phyloP scores from a whole-genome alignment of 2,113 vertebrate genomes.

The Oryzias curvinotus region DNA sequence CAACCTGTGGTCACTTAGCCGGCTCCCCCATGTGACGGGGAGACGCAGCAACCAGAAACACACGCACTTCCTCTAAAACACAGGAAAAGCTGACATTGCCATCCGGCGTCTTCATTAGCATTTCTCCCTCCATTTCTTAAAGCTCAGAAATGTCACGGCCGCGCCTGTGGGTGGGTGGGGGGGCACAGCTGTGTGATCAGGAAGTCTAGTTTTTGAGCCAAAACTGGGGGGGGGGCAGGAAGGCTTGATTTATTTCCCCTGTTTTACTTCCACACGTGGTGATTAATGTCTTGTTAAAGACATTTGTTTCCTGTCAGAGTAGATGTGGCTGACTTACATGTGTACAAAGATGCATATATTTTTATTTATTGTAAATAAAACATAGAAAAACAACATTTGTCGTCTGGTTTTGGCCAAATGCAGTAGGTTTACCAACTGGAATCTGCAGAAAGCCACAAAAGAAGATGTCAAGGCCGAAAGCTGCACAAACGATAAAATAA shows the following conservation, averaged over 20 bases:
- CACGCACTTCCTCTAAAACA: slow-evolving; percentile 31
- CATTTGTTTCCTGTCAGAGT: slow-evolving; percentile 24
- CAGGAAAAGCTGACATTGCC: slow-evolving; percentile 63
- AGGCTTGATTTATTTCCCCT: slow-evolving; percentile 72
- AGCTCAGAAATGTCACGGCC: slow-evolving; percentile 75
- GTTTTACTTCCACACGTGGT: slow-evolving; percentile 58
- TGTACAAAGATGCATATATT: too few species aligned
- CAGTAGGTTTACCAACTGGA: too few species aligned
- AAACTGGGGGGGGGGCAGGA: slow-evolving; percentile 61
- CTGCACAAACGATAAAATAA: too few species aligned
- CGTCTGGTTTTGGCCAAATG: too few species aligned
- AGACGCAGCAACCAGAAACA: slow-evolving; percentile 31
- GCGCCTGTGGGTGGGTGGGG: slow-evolving; percentile 67
- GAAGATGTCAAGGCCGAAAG: too few species aligned
- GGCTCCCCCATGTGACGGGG: slow-evolving; percentile 47
- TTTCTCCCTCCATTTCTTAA: slow-evolving; percentile 72
- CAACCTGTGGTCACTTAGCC: slow-evolving; percentile 48
- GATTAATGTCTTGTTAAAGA: slow-evolving; percentile 70
- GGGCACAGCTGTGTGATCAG: slow-evolving; percentile 66
- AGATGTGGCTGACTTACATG: too few species aligned
- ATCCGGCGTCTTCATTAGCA: slow-evolving; percentile 74
- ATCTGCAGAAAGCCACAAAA: too few species aligned
- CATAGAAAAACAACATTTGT: too few species aligned
- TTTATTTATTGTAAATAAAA: too few species aligned
- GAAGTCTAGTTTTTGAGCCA: slow-evolving; percentile 69